These are phyloP conservation scores for Scyliorhinus canicula DNA, from an alignment of 2,797 vertebrate genomes.

Conservation along the genomic window DNA sequence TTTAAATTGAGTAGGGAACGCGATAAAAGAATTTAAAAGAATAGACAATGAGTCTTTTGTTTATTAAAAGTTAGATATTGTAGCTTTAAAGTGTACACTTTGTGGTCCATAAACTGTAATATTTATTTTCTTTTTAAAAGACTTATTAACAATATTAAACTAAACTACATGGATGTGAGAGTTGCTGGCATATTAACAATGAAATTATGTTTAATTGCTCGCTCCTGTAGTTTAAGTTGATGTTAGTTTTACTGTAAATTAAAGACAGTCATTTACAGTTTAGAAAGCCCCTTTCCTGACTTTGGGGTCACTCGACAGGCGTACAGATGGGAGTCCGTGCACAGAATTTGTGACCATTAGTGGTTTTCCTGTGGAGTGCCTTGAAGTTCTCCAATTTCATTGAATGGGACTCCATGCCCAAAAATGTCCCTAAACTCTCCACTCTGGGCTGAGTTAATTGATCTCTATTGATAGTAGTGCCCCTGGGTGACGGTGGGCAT, in stretches of 20 bases:
- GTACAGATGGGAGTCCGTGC: neutral
- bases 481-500: neutral
- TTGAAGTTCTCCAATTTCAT: neutral
- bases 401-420: neutral
- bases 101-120: neutral
- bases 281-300: neutral
- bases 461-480: neutral
- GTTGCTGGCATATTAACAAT: neutral
- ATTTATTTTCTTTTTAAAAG: constrained; percentile 10
- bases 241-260: neutral
- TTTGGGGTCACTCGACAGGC: neutral
- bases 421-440: neutral
- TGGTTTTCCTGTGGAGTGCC: neutral
- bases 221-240: neutral
- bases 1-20: neutral
- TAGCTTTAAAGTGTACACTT: neutral
- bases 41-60: neutral
- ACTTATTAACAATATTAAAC: neutral
- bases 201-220: neutral
- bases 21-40: neutral
- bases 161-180: neutral
- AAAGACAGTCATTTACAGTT: neutral
- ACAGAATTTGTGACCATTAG: neutral
- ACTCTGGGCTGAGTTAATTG: neutral
- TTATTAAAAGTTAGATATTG: neutral